Conservation (phyloP, 2,113 vertebrate species). For the Glaucidium brasilianum region DNA sequence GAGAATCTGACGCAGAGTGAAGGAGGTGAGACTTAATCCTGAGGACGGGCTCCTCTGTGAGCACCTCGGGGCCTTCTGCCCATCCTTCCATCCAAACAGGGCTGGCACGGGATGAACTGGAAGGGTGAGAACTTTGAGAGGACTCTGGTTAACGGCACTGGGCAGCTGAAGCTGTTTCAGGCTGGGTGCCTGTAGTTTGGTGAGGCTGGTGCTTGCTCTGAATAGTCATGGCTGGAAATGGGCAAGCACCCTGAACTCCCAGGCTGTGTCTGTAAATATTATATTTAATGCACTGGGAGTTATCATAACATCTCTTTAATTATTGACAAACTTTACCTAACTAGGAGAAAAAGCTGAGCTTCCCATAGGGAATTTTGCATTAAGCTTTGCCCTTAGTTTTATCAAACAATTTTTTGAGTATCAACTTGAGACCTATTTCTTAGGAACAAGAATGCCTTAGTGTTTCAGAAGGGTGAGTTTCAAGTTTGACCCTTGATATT, state of each 20-base stretch:
- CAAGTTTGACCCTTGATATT: neutral
- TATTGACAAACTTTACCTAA: neutral
- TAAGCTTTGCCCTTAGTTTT: neutral
- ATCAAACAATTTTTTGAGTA: neutral
- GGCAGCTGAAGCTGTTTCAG: rapidly evolving
- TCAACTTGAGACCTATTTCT: neutral
- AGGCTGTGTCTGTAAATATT: neutral
- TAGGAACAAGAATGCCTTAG: neutral
- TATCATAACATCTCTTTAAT: rapidly evolving
- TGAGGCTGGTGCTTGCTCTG: neutral
- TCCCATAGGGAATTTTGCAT: neutral
- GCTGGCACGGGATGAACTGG: rapidly evolving
- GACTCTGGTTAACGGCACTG: rapidly evolving
- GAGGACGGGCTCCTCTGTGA: neutral
- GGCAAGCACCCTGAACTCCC: neutral
- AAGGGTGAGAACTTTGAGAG: neutral
- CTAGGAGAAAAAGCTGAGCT: neutral
- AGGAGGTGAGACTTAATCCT: neutral
- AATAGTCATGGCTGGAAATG: neutral
- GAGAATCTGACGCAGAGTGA: rapidly evolving
- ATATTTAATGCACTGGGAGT: neutral
- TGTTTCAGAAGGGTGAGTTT: neutral
- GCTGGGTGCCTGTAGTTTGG: neutral
- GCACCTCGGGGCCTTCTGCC: neutral
- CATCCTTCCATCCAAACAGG: rapidly evolving